phyloP scores from a whole-genome alignment of 2,113 vertebrate genomes.

The Pollachius pollachius region DNA sequence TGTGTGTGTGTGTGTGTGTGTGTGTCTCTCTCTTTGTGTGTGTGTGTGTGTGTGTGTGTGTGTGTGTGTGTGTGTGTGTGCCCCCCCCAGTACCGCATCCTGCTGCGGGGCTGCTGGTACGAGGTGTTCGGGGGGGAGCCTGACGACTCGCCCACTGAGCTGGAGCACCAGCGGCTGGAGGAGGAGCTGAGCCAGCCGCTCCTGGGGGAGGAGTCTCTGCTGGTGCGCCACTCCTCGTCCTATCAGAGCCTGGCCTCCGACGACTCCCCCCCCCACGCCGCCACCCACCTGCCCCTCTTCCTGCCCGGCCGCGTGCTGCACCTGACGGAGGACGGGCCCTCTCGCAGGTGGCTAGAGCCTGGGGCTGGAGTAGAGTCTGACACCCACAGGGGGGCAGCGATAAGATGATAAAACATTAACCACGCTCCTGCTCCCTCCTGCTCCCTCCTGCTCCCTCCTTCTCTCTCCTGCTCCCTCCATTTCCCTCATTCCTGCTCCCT shows the following conservation, averaged over 20 bases:
- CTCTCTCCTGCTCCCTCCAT: no score
- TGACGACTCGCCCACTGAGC: constrained; percentile 82
- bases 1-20: no score
- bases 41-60: background rate
- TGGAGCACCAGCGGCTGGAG: constrained; percentile 77
- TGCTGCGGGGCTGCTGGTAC: constrained; percentile 90
- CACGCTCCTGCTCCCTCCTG: background rate
- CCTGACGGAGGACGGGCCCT: constrained; percentile 81
- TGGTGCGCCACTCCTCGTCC: constrained; percentile 76
- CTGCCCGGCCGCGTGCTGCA: constrained; percentile 90
- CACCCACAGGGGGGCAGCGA: background rate
- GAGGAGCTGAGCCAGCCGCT: constrained; percentile 82
- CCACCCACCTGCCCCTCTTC: constrained; percentile 81
- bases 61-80: constrained; percentile 13
- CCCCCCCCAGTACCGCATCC: constrained; percentile 85
- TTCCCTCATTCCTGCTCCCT: no score
- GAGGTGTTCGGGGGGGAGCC: constrained; percentile 89
- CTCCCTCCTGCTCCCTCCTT: background rate
- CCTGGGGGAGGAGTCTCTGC: constrained; percentile 86
- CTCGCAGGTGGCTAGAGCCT: constrained; percentile 73
- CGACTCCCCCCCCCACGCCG: constrained; percentile 71
- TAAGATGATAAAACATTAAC: no score
- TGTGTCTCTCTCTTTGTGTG: no score
- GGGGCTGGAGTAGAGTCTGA: no score
- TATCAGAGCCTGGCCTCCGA: constrained; percentile 83